phyloP scores from a whole-genome alignment of 2,888 invertebrate species.

The Incurvaria masculella region DNA sequence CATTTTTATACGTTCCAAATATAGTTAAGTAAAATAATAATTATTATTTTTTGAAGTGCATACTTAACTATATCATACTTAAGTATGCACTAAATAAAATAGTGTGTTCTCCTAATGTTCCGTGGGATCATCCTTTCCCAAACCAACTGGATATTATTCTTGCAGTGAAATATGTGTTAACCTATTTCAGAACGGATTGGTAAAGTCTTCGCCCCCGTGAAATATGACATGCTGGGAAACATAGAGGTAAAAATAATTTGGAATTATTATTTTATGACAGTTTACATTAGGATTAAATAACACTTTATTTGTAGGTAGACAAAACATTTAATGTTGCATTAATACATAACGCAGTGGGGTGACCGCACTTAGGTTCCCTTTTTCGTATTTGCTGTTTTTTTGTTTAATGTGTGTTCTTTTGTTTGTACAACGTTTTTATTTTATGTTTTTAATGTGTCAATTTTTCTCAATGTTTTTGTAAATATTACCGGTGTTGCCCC shows the following conservation, averaged over 20 bases:
- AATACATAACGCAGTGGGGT: no score
- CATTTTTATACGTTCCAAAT: no score
- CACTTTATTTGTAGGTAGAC: neutral
- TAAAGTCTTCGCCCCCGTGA: conserved; percentile 68
- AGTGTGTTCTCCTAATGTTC: no score
- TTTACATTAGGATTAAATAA: neutral
- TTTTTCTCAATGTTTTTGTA: neutral
- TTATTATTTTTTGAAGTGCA: conserved; percentile 2
- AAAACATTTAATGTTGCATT: neutral
- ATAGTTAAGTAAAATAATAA: conserved; percentile 3
- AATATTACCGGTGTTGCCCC: no score
- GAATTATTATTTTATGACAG: conserved; percentile 5
- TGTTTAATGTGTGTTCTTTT: no score
- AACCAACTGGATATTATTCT: no score
- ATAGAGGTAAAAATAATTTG: conserved; percentile 57
- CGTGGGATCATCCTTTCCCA: no score
- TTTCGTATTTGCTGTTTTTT: conserved; percentile 1
- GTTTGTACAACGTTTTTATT: conserved; percentile 7
- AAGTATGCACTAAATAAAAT: no score
- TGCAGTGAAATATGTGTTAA: no score
- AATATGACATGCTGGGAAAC: conserved; percentile 74
- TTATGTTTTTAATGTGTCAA: conserved; percentile 16
- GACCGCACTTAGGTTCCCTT: no score
- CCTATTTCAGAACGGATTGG: conserved; percentile 66
- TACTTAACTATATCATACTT: no score